These are phyloP conservation scores for Trematocara stigmaticum DNA, from an alignment of 2,113 vertebrate species.

Conservation along the genomic window DNA sequence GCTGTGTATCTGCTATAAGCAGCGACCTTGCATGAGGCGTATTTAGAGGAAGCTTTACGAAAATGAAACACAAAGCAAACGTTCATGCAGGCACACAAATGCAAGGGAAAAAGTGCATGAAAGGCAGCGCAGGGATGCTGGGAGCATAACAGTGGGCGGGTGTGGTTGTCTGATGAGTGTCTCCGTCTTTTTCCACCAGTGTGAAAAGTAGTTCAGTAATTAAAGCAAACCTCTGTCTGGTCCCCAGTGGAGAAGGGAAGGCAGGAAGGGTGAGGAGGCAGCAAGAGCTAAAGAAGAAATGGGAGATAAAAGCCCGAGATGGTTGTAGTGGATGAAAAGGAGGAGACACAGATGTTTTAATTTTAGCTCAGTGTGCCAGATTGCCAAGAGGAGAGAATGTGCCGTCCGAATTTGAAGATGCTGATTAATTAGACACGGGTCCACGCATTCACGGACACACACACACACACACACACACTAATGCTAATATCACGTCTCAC, in stretches of 20 bases:
- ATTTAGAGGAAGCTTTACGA: background rate
- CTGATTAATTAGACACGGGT: conserved; percentile 9
- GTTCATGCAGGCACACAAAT: background rate
- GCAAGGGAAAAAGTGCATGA: background rate
- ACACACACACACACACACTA: background rate
- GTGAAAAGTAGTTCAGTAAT: conserved; percentile 65
- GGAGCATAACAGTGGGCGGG: conserved; percentile 40
- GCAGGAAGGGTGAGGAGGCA: conserved; percentile 40
- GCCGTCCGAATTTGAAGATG: conserved; percentile 20
- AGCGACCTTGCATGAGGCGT: background rate
- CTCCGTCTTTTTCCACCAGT: conserved; percentile 37
- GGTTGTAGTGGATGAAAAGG: conserved; percentile 47
- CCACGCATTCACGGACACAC: background rate
- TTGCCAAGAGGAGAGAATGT: conserved; percentile 28
- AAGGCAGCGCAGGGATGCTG: conserved; percentile 23
- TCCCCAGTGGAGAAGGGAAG: conserved; percentile 34
- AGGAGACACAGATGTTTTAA: conserved; percentile 37
- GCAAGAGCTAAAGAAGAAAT: conserved; percentile 14
- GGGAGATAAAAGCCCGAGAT: conserved; percentile 41
- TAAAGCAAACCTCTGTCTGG: conserved; percentile 58
- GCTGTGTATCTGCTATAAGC: background rate
- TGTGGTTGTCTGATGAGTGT: conserved; percentile 46
- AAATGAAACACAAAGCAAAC: background rate
- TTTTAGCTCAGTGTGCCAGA: conserved; percentile 34
- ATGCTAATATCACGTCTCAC: background rate